These are phyloP conservation scores for Rhodophaea formosa DNA, from an alignment of 2,888 invertebrate species.

Conservation along the genomic window DNA sequence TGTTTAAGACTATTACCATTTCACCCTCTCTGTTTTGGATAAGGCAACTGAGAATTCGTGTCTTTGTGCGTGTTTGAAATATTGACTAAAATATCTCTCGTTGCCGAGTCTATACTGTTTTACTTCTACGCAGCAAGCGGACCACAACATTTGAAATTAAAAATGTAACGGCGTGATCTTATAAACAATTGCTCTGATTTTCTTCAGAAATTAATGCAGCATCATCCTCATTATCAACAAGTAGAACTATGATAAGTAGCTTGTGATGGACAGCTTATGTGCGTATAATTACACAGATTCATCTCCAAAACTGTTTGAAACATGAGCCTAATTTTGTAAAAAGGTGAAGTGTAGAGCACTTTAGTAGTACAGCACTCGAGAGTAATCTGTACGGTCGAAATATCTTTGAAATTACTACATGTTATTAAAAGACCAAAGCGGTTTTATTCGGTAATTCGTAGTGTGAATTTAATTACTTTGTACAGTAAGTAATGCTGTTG, in stretches of 20 bases:
- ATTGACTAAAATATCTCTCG: background rate
- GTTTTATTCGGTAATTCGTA: background rate
- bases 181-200: conserved; percentile 64
- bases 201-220: conserved; percentile 59
- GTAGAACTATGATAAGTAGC: conserved; percentile 35
- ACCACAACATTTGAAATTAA: conserved; percentile 67
- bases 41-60: no score
- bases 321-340: conserved; percentile 12
- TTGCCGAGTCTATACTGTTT: conserved; percentile 37
- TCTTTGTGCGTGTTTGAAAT: background rate
- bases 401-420: conserved; percentile 4
- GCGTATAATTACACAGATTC: conserved; percentile 19
- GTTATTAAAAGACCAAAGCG: background rate
- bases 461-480: background rate
- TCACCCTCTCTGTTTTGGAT: no score
- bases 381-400: background rate
- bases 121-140: conserved; percentile 39
- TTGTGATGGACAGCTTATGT: conserved; percentile 26
- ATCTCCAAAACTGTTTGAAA: conserved; percentile 24
- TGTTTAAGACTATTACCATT: no score
- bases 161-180: conserved; percentile 64
- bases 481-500: background rate
- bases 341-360: conserved; percentile 4
- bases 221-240: conserved; percentile 53
- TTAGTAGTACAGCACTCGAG: no score